Conservation (phyloP, 2,113 vertebrate genomes). For the Pavo muticus region DNA sequence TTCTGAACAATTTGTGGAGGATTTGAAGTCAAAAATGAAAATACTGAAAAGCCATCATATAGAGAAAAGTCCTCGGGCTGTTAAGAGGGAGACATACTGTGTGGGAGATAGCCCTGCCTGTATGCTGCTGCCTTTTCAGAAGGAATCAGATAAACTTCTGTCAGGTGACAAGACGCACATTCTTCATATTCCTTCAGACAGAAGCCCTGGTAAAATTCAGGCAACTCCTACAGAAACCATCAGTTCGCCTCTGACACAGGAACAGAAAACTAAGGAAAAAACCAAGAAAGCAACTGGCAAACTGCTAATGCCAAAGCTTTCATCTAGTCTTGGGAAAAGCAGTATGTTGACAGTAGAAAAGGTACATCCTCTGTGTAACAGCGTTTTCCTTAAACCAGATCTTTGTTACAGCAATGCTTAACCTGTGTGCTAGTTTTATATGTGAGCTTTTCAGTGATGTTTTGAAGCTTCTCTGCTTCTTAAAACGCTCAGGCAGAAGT, state of each 20-base stretch:
- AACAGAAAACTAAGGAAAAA: conserved; percentile 3
- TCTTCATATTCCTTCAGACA: background rate
- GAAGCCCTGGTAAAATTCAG: conserved; percentile 64
- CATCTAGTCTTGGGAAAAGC: conserved; percentile 28
- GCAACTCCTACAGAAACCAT: conserved; percentile 11
- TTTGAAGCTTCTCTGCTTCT: background rate
- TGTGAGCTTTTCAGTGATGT: background rate
- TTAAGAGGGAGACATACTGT: conserved; percentile 89
- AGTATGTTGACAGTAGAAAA: conserved; percentile 64
- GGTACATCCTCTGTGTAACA: conserved; percentile 46
- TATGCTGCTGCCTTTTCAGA: conserved; percentile 74
- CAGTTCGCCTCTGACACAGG: background rate
- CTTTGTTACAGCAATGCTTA: background rate
- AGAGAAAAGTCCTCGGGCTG: conserved; percentile 74
- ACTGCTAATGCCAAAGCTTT: conserved; percentile 20
- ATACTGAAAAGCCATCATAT: conserved; percentile 69
- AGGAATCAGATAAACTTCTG: background rate
- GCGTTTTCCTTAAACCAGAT: background rate
- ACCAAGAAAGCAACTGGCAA: conserved; percentile 1
- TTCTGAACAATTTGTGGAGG: conserved; percentile 82
- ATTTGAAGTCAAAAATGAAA: conserved; percentile 78
- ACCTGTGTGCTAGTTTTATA: background rate
- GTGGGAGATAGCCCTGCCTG: conserved; percentile 82
- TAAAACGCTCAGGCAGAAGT: background rate
- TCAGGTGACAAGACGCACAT: background rate